Evolutionary conservation across 2,888 invertebrate species (phyloP).

Genomic region (Chymomyza fuscimana): DNA sequence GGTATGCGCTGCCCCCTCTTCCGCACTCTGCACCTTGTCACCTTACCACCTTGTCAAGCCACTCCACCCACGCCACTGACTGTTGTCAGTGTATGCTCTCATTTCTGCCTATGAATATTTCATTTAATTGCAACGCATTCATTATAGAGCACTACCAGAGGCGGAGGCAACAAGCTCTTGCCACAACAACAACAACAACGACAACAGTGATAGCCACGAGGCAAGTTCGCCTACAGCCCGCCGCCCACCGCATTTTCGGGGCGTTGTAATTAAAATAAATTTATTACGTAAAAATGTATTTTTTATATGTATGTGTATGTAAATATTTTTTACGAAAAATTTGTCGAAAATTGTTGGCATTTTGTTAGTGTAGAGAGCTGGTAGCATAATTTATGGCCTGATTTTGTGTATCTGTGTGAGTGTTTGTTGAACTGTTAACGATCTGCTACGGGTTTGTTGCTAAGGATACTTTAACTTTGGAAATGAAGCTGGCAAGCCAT

Average conservation of each 20-base stretch:
- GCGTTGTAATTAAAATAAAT: slow-evolving; percentile 69
- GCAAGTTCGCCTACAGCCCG: slow-evolving; percentile 4
- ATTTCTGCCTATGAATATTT: slow-evolving; percentile 71
- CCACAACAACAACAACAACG: not conserved
- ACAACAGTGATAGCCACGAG: slow-evolving; percentile 7
- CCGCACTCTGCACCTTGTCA: not conserved
- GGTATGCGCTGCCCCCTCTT: slow-evolving; percentile 32
- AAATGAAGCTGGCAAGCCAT: not conserved
- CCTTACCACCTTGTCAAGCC: not conserved
- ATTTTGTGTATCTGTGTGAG: slow-evolving; percentile 17
- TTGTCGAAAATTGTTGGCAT: slow-evolving; percentile 65
- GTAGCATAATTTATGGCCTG: slow-evolving; percentile 57
- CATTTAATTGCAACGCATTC: slow-evolving; percentile 73
- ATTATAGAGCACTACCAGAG: slow-evolving; percentile 48
- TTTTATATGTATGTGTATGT: not conserved
- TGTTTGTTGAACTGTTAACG: slow-evolving; percentile 53
- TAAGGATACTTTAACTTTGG: not conserved
- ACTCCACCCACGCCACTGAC: not conserved
- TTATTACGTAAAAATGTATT: slow-evolving; percentile 67
- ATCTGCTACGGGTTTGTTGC: slow-evolving; percentile 35
- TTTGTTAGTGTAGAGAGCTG: slow-evolving; percentile 3
- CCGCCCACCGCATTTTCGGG: slow-evolving; percentile 49
- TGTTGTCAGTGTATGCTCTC: slow-evolving; percentile 24
- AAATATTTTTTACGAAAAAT: slow-evolving; percentile 59
- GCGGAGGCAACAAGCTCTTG: not conserved